These are phyloP conservation scores for Agelas oroides DNA, from an alignment of 37 sponge, comb jelly and placozoan genomes.

Conservation along the genomic window DNA sequence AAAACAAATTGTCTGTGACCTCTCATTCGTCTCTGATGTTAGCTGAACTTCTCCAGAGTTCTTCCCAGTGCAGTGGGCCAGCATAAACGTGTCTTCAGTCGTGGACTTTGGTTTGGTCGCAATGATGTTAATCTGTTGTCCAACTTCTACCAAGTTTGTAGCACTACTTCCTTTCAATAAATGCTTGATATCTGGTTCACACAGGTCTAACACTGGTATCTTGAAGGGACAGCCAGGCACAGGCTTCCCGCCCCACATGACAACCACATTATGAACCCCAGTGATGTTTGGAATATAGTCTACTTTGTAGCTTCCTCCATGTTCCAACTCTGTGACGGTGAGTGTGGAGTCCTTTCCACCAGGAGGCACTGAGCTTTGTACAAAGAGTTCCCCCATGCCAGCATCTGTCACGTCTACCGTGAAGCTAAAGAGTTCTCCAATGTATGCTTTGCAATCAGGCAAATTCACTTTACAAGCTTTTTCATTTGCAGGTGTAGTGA, in stretches of 20 bases:
- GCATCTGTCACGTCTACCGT: constrained; percentile 55
- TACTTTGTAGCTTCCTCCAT: constrained; percentile 33
- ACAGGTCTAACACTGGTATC: constrained; percentile 28
- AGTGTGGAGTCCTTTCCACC: constrained; percentile 20
- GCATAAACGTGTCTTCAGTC: background rate
- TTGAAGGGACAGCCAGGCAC: constrained; percentile 53
- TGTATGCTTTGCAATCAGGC: background rate
- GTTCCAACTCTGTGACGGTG: constrained; percentile 9
- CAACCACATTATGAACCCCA: constrained; percentile 48
- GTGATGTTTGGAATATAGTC: constrained; percentile 55
- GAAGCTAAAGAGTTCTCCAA: constrained; percentile 35
- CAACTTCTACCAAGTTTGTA: constrained; percentile 42
- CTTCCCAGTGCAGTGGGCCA: constrained; percentile 25
- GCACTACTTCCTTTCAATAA: constrained; percentile 7
- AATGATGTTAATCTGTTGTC: constrained; percentile 7
- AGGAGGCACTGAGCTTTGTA: constrained; percentile 28
- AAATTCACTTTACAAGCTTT: constrained; percentile 22
- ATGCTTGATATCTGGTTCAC: constrained; percentile 24
- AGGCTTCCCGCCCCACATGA: constrained; percentile 45
- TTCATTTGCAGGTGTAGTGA: constrained; percentile 39
- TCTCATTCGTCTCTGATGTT: background rate
- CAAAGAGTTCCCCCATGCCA: constrained; percentile 50
- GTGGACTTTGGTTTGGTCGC: background rate
- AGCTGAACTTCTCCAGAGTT: constrained; percentile 17
- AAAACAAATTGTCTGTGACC: constrained; percentile 10